Conservation (phyloP, 2,797 vertebrate genomes). For the Muscicapa comitata region DNA sequence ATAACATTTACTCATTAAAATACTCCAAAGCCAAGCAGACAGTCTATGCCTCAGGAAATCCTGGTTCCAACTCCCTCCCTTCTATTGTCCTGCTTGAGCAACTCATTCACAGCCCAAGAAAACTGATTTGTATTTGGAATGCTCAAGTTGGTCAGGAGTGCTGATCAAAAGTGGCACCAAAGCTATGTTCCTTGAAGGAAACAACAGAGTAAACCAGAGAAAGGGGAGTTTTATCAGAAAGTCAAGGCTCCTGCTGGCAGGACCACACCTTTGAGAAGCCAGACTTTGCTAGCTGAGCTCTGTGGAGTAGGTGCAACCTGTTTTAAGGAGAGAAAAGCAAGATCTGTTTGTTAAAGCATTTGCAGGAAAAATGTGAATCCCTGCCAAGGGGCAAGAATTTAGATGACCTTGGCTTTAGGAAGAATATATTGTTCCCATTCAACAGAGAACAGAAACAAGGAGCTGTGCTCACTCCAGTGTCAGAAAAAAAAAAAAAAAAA, state of each 20-base stretch:
- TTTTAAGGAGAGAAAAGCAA: background rate
- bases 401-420: background rate
- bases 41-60: background rate
- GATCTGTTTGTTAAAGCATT: background rate
- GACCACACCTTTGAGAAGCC: background rate
- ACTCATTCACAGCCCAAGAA: background rate
- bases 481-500: background rate
- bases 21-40: background rate
- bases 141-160: background rate
- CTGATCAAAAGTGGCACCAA: background rate
- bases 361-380: background rate
- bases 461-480: slow-evolving; percentile 6
- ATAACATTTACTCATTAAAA: background rate
- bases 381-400: slow-evolving; percentile 24
- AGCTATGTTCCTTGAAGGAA: background rate
- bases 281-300: background rate
- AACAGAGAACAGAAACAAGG: slow-evolving; percentile 31
- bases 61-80: background rate
- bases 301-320: background rate
- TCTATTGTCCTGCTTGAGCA: background rate
- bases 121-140: background rate
- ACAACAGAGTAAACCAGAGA: background rate
- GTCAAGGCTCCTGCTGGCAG: background rate
- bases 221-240: background rate
- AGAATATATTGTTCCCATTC: slow-evolving; percentile 42